Conservation (phyloP, 2,113 vertebrate species). For the Ictalurus furcatus region DNA sequence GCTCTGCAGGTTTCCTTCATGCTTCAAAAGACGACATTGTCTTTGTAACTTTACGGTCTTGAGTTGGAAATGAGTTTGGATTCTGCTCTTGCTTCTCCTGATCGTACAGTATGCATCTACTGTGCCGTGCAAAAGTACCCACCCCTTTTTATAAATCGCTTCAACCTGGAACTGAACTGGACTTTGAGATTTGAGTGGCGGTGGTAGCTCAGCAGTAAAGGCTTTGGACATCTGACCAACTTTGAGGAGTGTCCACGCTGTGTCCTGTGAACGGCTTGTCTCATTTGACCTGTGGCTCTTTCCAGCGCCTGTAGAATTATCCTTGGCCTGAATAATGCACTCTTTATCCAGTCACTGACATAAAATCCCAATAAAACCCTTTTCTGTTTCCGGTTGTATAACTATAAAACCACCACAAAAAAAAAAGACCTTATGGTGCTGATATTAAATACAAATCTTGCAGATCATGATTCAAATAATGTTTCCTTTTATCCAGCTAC, state of each 20-base stretch:
- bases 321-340: too few species aligned
- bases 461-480: not conserved
- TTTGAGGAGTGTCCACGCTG: not conserved
- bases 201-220: too few species aligned
- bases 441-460: not conserved
- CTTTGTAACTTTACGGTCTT: not conserved
- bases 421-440: not conserved
- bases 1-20: slow-evolving; percentile 41
- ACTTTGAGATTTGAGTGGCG: too few species aligned
- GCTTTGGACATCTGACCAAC: not conserved
- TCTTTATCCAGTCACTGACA: not conserved
- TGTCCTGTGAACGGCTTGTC: not conserved
- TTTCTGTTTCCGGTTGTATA: too few species aligned
- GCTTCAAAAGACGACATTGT: slow-evolving; percentile 12
- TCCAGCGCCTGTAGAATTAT: not conserved
- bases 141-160: too few species aligned
- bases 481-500: not conserved
- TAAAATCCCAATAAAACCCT: not conserved
- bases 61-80: not conserved
- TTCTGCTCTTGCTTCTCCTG: not conserved
- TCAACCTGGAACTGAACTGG: too few species aligned
- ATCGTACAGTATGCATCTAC: too few species aligned
- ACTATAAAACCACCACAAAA: not conserved
- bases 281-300: not conserved
- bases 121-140: too few species aligned